Evolutionary conservation across 1,140 invertebrate species (phyloP), one percentile per base, ranked within the genome.

Genomic region (Listronotus oregonensis): DNA sequence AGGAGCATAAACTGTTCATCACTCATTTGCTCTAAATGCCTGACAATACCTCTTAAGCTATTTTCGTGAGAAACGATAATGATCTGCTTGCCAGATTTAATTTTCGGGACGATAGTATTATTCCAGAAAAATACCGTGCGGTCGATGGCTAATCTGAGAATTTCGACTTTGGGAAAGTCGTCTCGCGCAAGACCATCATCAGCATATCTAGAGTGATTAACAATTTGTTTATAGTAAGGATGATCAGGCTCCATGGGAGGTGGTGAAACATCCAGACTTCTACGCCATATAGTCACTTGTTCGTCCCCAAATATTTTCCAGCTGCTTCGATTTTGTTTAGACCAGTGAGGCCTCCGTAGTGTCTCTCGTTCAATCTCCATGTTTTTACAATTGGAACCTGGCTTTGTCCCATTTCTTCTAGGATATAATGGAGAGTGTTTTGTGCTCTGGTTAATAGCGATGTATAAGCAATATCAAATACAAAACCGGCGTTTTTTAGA

Each of bases 21-120:
- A 61, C 86, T 87, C 75, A 97, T 84, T 73, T 90, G 81, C 80
- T 98, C 95, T 75, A 98, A 87, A 85, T 97, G 94, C 80, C 97
- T 97, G 1, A 98, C 93, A 76, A 98, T 92, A 52, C 94, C 95
- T 74, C 95, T 84, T 42, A 98, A 85, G 80, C 94, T 96, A 82
- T 98, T 98, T 54, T 95, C 96, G 82, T 98, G 95, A 68, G 96
- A 95, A 70, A 93, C 93, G 75, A 97, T 95, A n/a, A 98, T 86
- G 56, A 97, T 94, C 60, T 84, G 87, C 76, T 97, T 95, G 62
- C 94, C 94, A 73, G 88, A 88, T 78, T 95, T 95, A 50, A 97
- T 86, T 78, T 92, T 83, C 15, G 96, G 95, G 67, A 97, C 92
- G 80, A 98, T 97, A 12, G 87, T 86, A 72, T 95, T 88, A 82